Evolutionary conservation across 2,797 vertebrate species (phyloP).

Genomic region (Thalassophryne amazonica): DNA sequence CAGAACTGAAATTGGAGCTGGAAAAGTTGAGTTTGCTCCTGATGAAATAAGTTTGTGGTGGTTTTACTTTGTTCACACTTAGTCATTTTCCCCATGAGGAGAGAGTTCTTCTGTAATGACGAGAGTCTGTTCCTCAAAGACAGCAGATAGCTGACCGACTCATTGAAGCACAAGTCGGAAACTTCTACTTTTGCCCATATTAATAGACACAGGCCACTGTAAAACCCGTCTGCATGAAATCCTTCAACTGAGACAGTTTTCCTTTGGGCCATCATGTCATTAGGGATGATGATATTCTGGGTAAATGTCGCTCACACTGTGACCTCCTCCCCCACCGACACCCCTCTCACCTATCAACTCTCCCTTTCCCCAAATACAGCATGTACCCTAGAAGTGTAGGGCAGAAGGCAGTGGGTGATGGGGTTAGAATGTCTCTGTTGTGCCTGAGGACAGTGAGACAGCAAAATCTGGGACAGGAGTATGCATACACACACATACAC

Average conservation of each 20-base stretch:
- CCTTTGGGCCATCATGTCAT: background rate
- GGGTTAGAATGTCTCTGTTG: constrained; percentile 7
- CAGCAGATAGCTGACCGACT: background rate
- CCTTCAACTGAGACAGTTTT: background rate
- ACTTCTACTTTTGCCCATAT: no score
- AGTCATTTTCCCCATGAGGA: constrained; percentile 17
- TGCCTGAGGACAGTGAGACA: constrained; percentile 55
- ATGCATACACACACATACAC: constrained; percentile 5
- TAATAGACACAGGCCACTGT: background rate
- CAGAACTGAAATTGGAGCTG: constrained; percentile 1
- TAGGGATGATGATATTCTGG: constrained; percentile 37
- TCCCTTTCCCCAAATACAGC: constrained; percentile 8
- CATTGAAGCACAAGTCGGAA: background rate
- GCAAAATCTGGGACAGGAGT: constrained; percentile 49
- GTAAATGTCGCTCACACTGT: no score
- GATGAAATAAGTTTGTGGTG: constrained; percentile 11
- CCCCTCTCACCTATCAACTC: background rate
- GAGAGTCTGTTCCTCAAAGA: constrained; percentile 17
- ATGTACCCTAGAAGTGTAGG: background rate
- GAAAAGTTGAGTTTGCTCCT: constrained; percentile 9
- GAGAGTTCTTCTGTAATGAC: constrained; percentile 25
- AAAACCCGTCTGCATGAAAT: background rate
- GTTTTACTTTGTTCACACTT: constrained; percentile 16
- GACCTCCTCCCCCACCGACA: constrained; percentile 2
- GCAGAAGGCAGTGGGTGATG: background rate